A percentile compares a stretch with the other conserved stretches of the same genome.
Conservation (phyloP, 2,888 invertebrate species). For the Perizoma affinitatum region DNA sequence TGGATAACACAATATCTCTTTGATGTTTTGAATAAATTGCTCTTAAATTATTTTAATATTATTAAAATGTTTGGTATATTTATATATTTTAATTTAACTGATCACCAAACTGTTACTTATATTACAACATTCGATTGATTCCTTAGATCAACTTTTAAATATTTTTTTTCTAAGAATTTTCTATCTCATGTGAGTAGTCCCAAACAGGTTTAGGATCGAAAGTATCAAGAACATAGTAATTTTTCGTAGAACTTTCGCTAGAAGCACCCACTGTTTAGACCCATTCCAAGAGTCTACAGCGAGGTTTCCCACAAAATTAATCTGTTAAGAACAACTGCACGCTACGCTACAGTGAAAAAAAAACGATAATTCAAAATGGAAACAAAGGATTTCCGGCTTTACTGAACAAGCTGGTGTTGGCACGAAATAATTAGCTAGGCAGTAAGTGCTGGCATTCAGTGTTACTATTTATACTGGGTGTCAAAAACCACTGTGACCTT, state of each 20-base stretch:
- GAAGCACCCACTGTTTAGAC: no score
- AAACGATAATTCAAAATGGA: conserved; percentile 68
- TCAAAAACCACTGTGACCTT: conserved; percentile 82
- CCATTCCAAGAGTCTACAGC: no score
- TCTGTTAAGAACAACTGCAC: no score
- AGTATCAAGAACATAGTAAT: no score
- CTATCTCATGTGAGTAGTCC: no score
- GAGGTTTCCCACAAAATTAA: no score
- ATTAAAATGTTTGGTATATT: conserved; percentile 1
- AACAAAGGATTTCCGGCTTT: conserved; percentile 77
- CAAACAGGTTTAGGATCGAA: no score
- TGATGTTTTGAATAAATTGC: conserved; percentile 14
- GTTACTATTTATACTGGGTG: conserved; percentile 76
- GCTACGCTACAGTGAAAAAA: conserved; percentile 50
- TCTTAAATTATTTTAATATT: conserved; percentile 5
- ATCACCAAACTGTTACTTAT: background rate
- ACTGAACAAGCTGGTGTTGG: conserved; percentile 54
- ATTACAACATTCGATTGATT: conserved; percentile 3
- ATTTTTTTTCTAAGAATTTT: background rate
- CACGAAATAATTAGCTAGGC: conserved; percentile 66
- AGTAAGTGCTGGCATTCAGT: conserved; percentile 54
- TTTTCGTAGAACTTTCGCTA: no score
- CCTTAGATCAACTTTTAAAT: background rate
- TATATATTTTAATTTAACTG: background rate
- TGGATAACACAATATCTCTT: conserved; percentile 28